A percentile compares a stretch with the other conserved stretches of the same genome.
phyloP scores from a whole-genome alignment of 2,797 vertebrate genomes.

The Gymnodraco acuticeps region DNA sequence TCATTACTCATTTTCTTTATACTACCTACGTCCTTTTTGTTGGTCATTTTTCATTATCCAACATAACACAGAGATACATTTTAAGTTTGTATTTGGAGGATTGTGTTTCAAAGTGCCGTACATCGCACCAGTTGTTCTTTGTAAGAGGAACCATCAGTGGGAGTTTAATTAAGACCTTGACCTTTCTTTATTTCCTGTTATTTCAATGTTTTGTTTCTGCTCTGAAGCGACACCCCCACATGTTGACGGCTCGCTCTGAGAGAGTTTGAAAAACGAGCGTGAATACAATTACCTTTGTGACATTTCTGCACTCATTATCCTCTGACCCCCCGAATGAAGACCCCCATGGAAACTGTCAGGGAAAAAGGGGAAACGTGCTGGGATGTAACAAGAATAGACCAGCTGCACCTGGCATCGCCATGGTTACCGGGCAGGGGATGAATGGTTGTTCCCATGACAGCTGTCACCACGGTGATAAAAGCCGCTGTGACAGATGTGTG shows the following conservation, averaged over 20 bases:
- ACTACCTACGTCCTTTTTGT: too few relatives aligned
- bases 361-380: not conserved
- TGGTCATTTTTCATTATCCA: too few relatives aligned
- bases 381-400: constrained; percentile 29
- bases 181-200: not conserved
- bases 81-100: too few relatives aligned
- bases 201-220: not conserved
- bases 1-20: too few relatives aligned
- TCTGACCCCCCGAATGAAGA: constrained; percentile 1
- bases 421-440: constrained; percentile 46
- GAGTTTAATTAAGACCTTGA: not conserved
- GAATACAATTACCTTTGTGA: constrained; percentile 1
- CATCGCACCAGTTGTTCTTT: not conserved
- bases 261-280: not conserved
- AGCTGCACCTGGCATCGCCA: constrained; percentile 34
- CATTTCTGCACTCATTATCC: constrained; percentile 17
- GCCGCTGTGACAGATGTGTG: not conserved
- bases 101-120: too few relatives aligned
- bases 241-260: not conserved
- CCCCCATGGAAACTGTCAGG: not conserved
- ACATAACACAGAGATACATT: too few relatives aligned
- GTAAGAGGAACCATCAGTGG: not conserved
- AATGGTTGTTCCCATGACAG: constrained; percentile 54
- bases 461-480: constrained; percentile 14
- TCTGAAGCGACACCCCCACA: not conserved